These are phyloP conservation scores for Paragorgia papillata DNA, from an alignment of 92 coral and sea anemone genomes.

Conservation along the genomic window DNA sequence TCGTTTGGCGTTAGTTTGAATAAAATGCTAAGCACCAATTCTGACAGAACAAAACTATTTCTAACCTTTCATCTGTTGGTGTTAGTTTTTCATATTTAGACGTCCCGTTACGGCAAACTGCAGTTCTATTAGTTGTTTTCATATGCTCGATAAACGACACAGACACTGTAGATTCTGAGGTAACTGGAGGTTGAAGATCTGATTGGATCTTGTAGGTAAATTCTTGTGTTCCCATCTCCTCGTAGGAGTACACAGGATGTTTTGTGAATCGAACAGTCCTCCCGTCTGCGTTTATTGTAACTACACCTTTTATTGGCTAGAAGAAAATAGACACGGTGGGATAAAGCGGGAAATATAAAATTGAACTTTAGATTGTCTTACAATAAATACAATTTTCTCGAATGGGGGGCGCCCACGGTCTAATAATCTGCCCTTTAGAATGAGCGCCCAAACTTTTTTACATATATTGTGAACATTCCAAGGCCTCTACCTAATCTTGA, in stretches of 20 bases:
- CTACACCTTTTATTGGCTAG: constrained; percentile 71
- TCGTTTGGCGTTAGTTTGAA: too few relatives aligned
- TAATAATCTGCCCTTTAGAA: too few relatives aligned
- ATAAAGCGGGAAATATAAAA: too few relatives aligned
- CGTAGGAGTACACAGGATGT: constrained; percentile 42
- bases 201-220: constrained; percentile 65
- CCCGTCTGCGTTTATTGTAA: constrained; percentile 72
- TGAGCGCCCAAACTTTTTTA: too few relatives aligned
- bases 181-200: constrained; percentile 55
- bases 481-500: too few relatives aligned
- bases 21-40: too few relatives aligned
- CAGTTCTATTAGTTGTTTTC: constrained; percentile 12
- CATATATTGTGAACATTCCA: too few relatives aligned
- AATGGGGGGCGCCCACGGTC: too few relatives aligned
- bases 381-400: too few relatives aligned
- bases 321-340: neutral
- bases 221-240: constrained; percentile 48
- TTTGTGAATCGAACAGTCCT: constrained; percentile 60
- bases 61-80: constrained; percentile 62
- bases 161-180: constrained; percentile 44
- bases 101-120: constrained; percentile 57
- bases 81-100: constrained; percentile 33
- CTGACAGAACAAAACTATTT: too few relatives aligned
- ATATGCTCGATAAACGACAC: constrained; percentile 46
- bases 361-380: too few relatives aligned